Conservation (phyloP, 2,888 invertebrate genomes). For the Volucella inanis region DNA sequence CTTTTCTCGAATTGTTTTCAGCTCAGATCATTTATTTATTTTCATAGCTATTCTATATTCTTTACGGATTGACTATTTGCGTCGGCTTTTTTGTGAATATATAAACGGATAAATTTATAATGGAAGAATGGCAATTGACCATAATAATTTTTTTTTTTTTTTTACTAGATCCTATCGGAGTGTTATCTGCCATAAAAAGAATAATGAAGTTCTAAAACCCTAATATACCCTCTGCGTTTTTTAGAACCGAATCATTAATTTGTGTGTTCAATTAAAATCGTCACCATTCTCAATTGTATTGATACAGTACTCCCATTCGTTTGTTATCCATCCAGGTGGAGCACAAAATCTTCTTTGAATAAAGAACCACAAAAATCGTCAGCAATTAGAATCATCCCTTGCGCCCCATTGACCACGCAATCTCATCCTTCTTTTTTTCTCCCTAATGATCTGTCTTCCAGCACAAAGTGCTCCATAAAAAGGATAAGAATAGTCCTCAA, state of each 20-base stretch:
- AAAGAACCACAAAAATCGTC: conserved; percentile 48
- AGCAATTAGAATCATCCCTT: conserved; percentile 65
- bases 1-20: too few species aligned
- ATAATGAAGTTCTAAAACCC: too few species aligned
- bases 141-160: too few species aligned
- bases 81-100: too few species aligned
- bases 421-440: conserved; percentile 5
- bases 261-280: conserved; percentile 54
- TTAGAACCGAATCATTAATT: neutral
- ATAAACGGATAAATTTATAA: too few species aligned
- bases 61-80: too few species aligned
- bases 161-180: too few species aligned
- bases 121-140: too few species aligned
- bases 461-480: conserved; percentile 44
- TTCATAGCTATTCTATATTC: too few species aligned
- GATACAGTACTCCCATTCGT: conserved; percentile 7
- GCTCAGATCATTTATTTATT: too few species aligned
- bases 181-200: too few species aligned
- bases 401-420: conserved; percentile 52
- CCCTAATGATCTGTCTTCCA: conserved; percentile 44
- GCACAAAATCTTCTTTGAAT: conserved; percentile 33
- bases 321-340: conserved; percentile 3
- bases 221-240: too few species aligned
- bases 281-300: conserved; percentile 42
- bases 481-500: conserved; percentile 36